A percentile compares a stretch with the other conserved stretches of the same genome.
Conservation (phyloP, 2,113 vertebrate species). For the Myotis davidii region DNA sequence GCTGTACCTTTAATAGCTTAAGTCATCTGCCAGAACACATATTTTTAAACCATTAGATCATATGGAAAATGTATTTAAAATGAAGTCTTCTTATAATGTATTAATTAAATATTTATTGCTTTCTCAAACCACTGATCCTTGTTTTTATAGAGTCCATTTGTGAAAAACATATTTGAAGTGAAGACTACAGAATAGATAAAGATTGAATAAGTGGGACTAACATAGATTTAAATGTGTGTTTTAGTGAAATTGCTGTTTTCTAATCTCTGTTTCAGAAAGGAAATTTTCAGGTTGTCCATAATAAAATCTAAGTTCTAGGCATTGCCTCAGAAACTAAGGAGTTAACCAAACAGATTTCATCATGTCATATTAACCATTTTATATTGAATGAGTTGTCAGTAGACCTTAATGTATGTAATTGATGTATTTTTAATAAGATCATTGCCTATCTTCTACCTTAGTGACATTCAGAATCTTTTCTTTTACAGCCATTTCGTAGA, state of each 20-base stretch:
- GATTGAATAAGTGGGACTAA: slow-evolving; percentile 18
- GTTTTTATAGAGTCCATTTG: slow-evolving; percentile 51
- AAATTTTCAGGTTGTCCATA: not conserved
- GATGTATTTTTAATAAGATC: slow-evolving; percentile 84
- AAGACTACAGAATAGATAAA: not conserved
- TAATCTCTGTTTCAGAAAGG: slow-evolving; percentile 43
- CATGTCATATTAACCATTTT: slow-evolving; percentile 38
- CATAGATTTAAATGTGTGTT: slow-evolving; percentile 54
- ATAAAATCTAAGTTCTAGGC: not conserved
- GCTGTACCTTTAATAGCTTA: slow-evolving; percentile 65
- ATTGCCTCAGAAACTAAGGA: not conserved
- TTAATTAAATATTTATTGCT: slow-evolving; percentile 33
- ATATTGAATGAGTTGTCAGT: slow-evolving; percentile 68
- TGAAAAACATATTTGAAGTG: slow-evolving; percentile 44
- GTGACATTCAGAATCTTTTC: slow-evolving; percentile 98
- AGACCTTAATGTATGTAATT: slow-evolving; percentile 77
- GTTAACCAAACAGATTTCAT: slow-evolving; percentile 10
- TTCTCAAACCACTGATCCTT: slow-evolving; percentile 58
- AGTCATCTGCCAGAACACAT: slow-evolving; percentile 74
- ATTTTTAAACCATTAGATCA: slow-evolving; percentile 67
- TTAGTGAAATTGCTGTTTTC: slow-evolving; percentile 42
- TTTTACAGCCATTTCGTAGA: slow-evolving; percentile 99
- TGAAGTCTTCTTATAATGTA: not conserved
- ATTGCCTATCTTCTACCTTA: slow-evolving; percentile 81
- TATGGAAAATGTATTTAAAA: slow-evolving; percentile 56